Evolutionary conservation across 2,113 vertebrate genomes (phyloP).

Genomic region (Halichoerus grypus): DNA sequence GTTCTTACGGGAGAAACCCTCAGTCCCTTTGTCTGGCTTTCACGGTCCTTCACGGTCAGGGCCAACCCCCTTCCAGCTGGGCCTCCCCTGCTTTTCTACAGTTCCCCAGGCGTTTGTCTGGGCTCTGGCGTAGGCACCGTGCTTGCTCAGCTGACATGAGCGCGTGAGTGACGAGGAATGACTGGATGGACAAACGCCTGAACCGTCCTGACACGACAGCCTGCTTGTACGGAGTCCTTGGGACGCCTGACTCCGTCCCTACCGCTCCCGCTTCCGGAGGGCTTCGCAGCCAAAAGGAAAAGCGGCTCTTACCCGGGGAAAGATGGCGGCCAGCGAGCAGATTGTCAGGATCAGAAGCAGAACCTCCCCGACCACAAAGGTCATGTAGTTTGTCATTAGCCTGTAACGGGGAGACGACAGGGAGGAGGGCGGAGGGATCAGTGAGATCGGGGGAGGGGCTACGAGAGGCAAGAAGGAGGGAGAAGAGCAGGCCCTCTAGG

Average conservation of each 20-base stretch:
- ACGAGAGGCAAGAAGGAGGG: not conserved
- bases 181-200: not conserved
- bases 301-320: conserved; percentile 91
- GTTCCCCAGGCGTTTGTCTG: not conserved
- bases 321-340: conserved; percentile 95
- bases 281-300: not conserved
- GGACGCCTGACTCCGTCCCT: fast-evolving
- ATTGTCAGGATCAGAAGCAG: conserved; percentile 93
- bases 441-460: not conserved
- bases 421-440: not conserved
- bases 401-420: conserved; percentile 83
- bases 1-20: not conserved
- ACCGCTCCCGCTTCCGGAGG: not conserved
- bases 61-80: not conserved
- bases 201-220: fast-evolving
- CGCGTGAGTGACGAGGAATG: not conserved
- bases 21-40: not conserved
- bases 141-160: fast-evolving
- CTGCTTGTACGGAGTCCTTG: too few species aligned
- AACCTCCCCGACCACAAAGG: conserved; percentile 92
- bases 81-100: not conserved
- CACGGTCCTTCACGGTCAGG: not conserved
- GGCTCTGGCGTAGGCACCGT: fast-evolving
- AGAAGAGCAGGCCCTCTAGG: not conserved
- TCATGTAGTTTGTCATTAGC: conserved; percentile 95